Evolutionary conservation across 2,113 vertebrate genomes (phyloP).

Genomic region (Podarcis cretensis): DNA sequence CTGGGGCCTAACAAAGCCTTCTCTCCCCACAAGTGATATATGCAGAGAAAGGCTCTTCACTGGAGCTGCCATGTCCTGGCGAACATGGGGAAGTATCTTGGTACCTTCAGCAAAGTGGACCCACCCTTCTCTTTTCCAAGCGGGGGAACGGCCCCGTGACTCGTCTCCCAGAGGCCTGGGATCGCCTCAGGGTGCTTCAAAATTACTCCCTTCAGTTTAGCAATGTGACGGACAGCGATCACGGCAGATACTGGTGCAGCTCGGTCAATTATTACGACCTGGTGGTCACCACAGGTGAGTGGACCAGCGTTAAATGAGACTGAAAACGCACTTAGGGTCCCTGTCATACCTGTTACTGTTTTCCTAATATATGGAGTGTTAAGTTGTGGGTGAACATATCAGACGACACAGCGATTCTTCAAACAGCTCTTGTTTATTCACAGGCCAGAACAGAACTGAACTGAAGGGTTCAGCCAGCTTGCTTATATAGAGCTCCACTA

Average conservation of each 20-base stretch:
- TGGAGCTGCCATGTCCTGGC: slow-evolving; percentile 50
- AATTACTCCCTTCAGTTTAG: slow-evolving; percentile 62
- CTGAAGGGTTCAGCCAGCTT: too few relatives aligned
- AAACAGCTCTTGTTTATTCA: too few relatives aligned
- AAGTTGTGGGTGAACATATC: too few relatives aligned
- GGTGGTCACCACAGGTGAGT: slow-evolving; percentile 59
- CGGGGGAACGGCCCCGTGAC: not conserved
- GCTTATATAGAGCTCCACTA: too few relatives aligned
- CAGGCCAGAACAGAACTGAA: too few relatives aligned
- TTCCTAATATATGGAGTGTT: too few relatives aligned
- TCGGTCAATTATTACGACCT: slow-evolving; percentile 54
- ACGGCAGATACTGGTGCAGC: slow-evolving; percentile 61
- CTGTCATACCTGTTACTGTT: not conserved
- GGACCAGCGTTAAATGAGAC: not conserved
- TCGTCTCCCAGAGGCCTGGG: not conserved
- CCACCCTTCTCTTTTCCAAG: slow-evolving; percentile 28
- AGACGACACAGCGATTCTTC: too few relatives aligned
- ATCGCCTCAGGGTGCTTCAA: slow-evolving; percentile 36
- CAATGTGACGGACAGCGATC: slow-evolving; percentile 32
- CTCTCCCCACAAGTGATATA: not conserved
- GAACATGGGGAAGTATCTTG: slow-evolving; percentile 38
- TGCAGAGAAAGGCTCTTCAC: slow-evolving; percentile 17
- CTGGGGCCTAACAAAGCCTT: not conserved
- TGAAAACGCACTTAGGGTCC: not conserved
- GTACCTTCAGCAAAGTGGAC: slow-evolving; percentile 20